Base-by-base conservation (phyloP, 2,797 vertebrate species). In the Danio jaintianensis region DNA sequence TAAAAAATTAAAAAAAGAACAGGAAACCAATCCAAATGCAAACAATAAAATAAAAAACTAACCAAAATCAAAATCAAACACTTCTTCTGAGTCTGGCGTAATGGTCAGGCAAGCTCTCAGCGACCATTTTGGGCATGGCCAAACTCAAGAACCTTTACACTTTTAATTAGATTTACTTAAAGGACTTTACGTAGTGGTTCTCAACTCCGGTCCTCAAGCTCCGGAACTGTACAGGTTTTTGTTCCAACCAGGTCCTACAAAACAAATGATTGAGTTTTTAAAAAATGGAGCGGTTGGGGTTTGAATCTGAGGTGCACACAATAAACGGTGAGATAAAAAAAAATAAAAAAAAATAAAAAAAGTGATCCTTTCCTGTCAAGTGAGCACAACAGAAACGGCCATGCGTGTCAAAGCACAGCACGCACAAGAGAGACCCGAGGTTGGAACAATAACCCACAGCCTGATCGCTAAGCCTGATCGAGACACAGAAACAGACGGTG, bases 211-310 rank as follows among this genome's bases (percentile, higher is more conserved):
- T 95, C 94, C 93, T 95, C 94, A 94, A 94, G 93, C 92, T 94
- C 93, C 91, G 93, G 92, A 92, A 94, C 93, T 93, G 93, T 94
- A 95, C 94, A 94, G 94, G 93, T 95, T 95, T 95, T 95, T 95
- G 94, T 95, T 95, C 93, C 93, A 94, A 95, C 94, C 93, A 95
- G 94, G 94, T 95, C 94, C 93, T 95, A 95, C 92, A 94, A 95
- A 95, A 95, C 93, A 95, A 94, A 95, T 95, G 91, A 93, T 95
- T 94, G 89, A 91, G 88, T 91, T 94, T 94, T 93, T 92, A 92
- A 92, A 87, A 87, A 93, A 93, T 90, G 72, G 80, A 90, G 89
- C 80, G 29, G 86, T 92, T 89, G 87, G 29, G 86, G 89, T 91
- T 86, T 87, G 87, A 87, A 82, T 92, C 92, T 90, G 87, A 88